A percentile compares a stretch with the other conserved stretches of the same genome.
Conservation (phyloP, 2,113 vertebrate species). For the Piliocolobus tephrosceles region DNA sequence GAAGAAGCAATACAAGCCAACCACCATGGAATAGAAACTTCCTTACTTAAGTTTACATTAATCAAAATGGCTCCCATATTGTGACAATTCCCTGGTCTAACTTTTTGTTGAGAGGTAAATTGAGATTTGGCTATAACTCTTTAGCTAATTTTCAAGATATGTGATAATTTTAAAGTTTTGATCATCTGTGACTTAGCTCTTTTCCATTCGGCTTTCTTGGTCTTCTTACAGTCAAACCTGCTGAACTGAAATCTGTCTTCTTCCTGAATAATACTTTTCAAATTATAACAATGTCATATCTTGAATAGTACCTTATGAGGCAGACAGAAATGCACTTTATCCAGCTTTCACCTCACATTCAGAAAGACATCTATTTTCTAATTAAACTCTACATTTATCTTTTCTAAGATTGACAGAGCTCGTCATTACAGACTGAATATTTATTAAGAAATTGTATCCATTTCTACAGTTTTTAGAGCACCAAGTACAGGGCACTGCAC, state of each 20-base stretch:
- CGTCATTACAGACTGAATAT: conserved; percentile 72
- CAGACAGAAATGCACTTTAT: conserved; percentile 66
- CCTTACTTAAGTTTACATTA: conserved; percentile 15
- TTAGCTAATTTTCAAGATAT: conserved; percentile 62
- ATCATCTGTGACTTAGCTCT: conserved; percentile 62
- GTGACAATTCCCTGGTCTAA: neutral
- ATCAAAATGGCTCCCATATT: neutral
- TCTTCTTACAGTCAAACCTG: conserved; percentile 64
- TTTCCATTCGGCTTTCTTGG: conserved; percentile 64
- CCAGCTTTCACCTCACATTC: conserved; percentile 62
- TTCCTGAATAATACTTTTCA: conserved; percentile 71
- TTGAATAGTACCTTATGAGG: conserved; percentile 66
- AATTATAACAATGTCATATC: conserved; percentile 69
- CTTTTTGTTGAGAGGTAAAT: conserved; percentile 29
- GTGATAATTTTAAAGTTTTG: conserved; percentile 62
- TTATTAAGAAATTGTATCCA: conserved; percentile 68
- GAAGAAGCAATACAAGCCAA: conserved; percentile 36
- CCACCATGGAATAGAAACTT: neutral
- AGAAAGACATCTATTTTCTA: conserved; percentile 74
- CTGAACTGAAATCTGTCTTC: conserved; percentile 73
- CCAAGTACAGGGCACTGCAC: conserved; percentile 52
- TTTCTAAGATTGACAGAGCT: conserved; percentile 69
- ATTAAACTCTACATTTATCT: conserved; percentile 71
- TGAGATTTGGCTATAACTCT: conserved; percentile 53
- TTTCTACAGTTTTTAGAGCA: conserved; percentile 66